Evolutionary conservation across 2,888 invertebrate genomes (phyloP).

Genomic region (Acanthopleura granulata): DNA sequence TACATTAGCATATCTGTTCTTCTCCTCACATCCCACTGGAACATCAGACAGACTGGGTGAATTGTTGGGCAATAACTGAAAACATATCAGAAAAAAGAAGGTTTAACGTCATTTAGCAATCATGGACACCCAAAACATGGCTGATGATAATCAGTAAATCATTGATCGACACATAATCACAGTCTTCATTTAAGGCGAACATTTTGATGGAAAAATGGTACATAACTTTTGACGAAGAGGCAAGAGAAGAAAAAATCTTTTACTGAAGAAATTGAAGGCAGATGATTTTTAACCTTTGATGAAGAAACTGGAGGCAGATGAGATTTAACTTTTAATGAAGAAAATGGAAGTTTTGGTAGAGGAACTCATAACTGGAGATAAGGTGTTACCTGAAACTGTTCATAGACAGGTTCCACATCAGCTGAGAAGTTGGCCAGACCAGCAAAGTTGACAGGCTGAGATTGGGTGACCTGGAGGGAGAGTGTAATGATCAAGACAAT

Average conservation of each 20-base stretch:
- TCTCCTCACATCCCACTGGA: slow-evolving; percentile 83
- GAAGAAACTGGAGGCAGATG: too few species aligned
- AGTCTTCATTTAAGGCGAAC: too few species aligned
- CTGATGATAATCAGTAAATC: too few species aligned
- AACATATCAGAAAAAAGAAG: background rate
- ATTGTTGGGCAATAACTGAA: slow-evolving; percentile 58
- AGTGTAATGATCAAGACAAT: background rate
- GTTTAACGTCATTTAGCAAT: too few species aligned
- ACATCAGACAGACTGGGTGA: slow-evolving; percentile 51
- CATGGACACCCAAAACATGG: too few species aligned
- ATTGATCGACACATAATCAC: too few species aligned
- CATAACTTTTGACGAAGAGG: too few species aligned
- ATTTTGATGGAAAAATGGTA: too few species aligned
- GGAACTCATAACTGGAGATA: background rate
- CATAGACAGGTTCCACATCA: slow-evolving; percentile 75
- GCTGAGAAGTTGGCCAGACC: slow-evolving; percentile 79
- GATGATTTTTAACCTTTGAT: too few species aligned
- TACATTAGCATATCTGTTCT: slow-evolving; percentile 95
- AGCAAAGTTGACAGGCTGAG: slow-evolving; percentile 83
- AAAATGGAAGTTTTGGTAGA: background rate
- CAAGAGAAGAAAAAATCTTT: too few species aligned
- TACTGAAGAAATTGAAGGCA: too few species aligned
- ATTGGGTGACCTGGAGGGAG: slow-evolving; percentile 64
- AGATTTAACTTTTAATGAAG: background rate
- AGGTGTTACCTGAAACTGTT: slow-evolving; percentile 77